A percentile compares a stretch with the other conserved stretches of the same genome.
Evolutionary conservation across 2,113 vertebrate genomes (phyloP).

Genomic region (Donacobius atricapilla): DNA sequence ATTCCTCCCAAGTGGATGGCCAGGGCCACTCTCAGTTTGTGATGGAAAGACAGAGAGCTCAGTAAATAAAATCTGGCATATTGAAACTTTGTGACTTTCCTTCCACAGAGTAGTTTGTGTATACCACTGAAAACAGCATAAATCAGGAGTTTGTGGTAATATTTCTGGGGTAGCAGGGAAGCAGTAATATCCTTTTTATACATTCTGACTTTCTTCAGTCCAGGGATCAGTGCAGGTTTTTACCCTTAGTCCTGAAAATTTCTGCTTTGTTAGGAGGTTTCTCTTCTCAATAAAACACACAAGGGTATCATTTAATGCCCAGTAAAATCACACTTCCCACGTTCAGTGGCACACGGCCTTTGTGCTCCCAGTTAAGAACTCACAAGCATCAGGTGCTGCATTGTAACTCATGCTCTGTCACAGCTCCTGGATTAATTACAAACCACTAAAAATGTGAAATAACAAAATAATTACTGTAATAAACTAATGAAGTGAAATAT

Average conservation of each 20-base stretch:
- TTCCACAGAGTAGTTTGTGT: neutral
- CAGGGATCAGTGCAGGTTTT: neutral
- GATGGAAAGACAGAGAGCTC: neutral
- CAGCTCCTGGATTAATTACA: constrained; percentile 39
- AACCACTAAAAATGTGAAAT: constrained; percentile 35
- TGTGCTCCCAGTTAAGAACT: neutral
- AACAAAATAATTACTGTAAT: constrained; percentile 34
- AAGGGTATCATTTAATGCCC: constrained; percentile 21
- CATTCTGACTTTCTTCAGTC: neutral
- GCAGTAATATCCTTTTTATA: neutral
- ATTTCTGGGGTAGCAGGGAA: neutral
- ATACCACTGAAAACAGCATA: neutral
- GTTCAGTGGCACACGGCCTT: neutral
- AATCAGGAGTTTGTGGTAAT: neutral
- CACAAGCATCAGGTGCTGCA: neutral
- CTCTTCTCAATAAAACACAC: neutral
- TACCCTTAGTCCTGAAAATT: neutral
- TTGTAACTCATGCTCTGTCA: neutral
- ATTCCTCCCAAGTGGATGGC: neutral
- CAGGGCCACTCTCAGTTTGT: neutral
- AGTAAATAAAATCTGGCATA: neutral
- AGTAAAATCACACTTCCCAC: neutral
- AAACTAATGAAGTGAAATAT: constrained; percentile 20
- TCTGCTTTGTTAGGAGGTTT: constrained; percentile 25
- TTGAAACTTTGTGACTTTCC: neutral